phyloP scores from a whole-genome alignment of 2,113 vertebrate species.

The Cyphomyrus plagiostoma region DNA sequence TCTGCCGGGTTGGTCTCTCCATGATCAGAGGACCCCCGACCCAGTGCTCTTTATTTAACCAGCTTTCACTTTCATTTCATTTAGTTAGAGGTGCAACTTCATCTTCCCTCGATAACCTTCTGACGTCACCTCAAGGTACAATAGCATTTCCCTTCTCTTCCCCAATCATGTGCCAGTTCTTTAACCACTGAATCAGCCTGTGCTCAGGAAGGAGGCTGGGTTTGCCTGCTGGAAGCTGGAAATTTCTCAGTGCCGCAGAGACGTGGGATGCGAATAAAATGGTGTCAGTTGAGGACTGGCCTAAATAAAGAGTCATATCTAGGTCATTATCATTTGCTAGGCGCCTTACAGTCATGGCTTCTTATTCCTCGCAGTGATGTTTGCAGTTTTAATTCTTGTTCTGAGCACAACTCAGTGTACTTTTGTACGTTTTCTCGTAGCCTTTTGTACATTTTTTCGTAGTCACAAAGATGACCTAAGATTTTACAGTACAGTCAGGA shows the following conservation, averaged over 20 bases:
- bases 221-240: neutral
- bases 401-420: neutral
- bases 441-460: too few species aligned
- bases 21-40: neutral
- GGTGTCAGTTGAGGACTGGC: neutral
- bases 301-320: constrained; percentile 8
- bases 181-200: neutral
- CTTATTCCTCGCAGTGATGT: neutral
- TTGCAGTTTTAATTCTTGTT: neutral
- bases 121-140: neutral
- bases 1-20: constrained; percentile 36
- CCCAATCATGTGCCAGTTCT: neutral
- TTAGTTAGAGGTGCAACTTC: neutral
- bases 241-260: neutral
- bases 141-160: neutral
- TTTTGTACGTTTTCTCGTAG: neutral
- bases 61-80: neutral
- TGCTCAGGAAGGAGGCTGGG: neutral
- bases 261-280: neutral
- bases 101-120: neutral
- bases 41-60: neutral
- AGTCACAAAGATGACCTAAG: neutral
- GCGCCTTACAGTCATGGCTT: neutral
- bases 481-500: neutral
- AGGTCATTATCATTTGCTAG: neutral